A percentile compares a stretch with the other conserved stretches of the same genome.
Evolutionary conservation across 2,888 invertebrate genomes (phyloP).

Genomic region (Lapara coniferarum): DNA sequence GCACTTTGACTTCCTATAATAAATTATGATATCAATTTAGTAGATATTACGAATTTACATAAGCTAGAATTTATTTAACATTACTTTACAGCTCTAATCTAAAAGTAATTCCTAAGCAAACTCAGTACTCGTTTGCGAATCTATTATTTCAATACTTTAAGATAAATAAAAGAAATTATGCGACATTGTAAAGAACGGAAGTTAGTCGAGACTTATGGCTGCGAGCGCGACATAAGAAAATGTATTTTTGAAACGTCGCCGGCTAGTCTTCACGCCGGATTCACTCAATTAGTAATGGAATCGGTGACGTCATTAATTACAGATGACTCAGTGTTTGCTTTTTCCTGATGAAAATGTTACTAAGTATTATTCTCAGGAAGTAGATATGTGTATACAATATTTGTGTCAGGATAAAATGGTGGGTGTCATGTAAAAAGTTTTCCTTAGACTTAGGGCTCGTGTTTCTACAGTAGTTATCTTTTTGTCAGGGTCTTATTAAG

Average conservation of each 20-base stretch:
- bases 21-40: too few relatives aligned
- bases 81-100: too few relatives aligned
- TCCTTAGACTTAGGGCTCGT: too few relatives aligned
- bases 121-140: neutral
- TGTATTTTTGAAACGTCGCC: conserved; percentile 77
- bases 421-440: too few relatives aligned
- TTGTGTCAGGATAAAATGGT: too few relatives aligned
- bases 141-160: conserved; percentile 5
- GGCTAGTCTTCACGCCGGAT: conserved; percentile 66
- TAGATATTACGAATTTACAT: too few relatives aligned
- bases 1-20: too few relatives aligned
- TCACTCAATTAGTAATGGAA: conserved; percentile 69
- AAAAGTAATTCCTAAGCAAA: neutral
- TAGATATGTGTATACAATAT: neutral
- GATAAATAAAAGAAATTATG: conserved; percentile 25
- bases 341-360: conserved; percentile 19
- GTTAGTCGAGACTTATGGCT: conserved; percentile 42
- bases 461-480: too few relatives aligned
- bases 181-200: conserved; percentile 27
- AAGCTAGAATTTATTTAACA: too few relatives aligned
- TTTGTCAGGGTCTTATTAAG: too few relatives aligned
- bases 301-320: conserved; percentile 60
- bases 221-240: conserved; percentile 60
- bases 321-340: conserved; percentile 20
- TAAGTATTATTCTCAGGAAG: neutral